A percentile compares a stretch with the other conserved stretches of the same genome.
These are phyloP conservation scores for Yponomeuta evonymella DNA, from an alignment of 2,888 invertebrate species.

Conservation along the genomic window DNA sequence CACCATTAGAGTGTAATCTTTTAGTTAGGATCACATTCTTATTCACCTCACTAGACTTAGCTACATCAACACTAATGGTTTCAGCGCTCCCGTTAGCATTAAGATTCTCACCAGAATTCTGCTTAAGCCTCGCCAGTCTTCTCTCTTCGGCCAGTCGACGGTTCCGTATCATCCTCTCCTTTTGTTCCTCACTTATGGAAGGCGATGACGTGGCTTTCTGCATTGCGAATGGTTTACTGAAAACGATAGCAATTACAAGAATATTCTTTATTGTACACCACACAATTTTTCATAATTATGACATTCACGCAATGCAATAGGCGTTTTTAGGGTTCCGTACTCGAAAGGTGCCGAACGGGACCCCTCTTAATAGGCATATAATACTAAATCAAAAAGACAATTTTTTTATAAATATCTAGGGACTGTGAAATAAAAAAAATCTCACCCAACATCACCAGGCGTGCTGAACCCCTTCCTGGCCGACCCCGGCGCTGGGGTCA, in stretches of 20 bases:
- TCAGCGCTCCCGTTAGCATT: background rate
- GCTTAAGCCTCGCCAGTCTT: constrained; percentile 69
- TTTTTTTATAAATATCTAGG: too few relatives aligned
- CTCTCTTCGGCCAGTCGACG: constrained; percentile 79
- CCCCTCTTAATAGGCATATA: too few relatives aligned
- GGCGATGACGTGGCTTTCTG: constrained; percentile 66
- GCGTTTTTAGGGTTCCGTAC: too few relatives aligned
- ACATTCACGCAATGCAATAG: too few relatives aligned
- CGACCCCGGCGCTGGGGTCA: constrained; percentile 51
- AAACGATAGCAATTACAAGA: constrained; percentile 22
- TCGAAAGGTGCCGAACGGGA: too few relatives aligned
- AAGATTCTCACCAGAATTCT: constrained; percentile 1
- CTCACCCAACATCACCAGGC: constrained; percentile 22
- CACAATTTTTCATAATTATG: too few relatives aligned
- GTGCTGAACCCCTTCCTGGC: constrained; percentile 36
- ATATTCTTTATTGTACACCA: background rate
- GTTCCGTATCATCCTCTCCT: constrained; percentile 81
- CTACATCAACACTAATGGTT: constrained; percentile 3
- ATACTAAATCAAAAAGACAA: too few relatives aligned
- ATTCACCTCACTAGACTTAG: background rate
- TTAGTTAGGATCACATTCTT: background rate
- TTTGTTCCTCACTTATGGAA: constrained; percentile 77
- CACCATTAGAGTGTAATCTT: background rate
- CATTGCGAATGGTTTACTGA: constrained; percentile 43
- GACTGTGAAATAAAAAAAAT: too few relatives aligned